phyloP scores from a whole-genome alignment of 2,797 vertebrate species.

The Melanitta fusca region DNA sequence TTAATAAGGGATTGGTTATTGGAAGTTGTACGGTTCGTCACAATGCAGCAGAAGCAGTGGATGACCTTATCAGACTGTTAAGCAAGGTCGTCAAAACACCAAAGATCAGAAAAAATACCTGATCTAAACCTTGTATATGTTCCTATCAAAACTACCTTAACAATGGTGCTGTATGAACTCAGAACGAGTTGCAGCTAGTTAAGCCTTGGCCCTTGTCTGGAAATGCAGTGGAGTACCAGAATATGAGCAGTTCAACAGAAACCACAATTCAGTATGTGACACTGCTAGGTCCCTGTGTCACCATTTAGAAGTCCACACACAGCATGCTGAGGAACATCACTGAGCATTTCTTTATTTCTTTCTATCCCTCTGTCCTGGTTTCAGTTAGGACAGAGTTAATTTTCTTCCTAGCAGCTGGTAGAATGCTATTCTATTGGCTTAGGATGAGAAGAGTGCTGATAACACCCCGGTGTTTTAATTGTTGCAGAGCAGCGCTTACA shows the following conservation, averaged over 20 bases:
- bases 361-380: background rate
- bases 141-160: background rate
- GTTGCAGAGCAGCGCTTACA: too few species aligned
- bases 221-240: background rate
- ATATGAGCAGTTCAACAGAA: fast-evolving
- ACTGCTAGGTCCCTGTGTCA: background rate
- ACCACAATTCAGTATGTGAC: fast-evolving
- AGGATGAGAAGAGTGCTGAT: too few species aligned
- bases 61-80: too few species aligned
- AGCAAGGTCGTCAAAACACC: background rate
- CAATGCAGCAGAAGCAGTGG: background rate
- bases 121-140: background rate
- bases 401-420: too few species aligned
- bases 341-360: background rate
- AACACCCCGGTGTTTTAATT: too few species aligned
- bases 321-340: background rate
- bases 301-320: background rate
- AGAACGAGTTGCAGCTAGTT: background rate
- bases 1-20: background rate
- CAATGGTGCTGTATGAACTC: background rate
- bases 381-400: too few species aligned
- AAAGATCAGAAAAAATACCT: background rate
- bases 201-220: background rate
- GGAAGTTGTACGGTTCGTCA: background rate
- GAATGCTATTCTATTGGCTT: too few species aligned